These are phyloP conservation scores for Xestia sexstrigata DNA, from an alignment of 2,888 invertebrate species.

Conservation along the genomic window DNA sequence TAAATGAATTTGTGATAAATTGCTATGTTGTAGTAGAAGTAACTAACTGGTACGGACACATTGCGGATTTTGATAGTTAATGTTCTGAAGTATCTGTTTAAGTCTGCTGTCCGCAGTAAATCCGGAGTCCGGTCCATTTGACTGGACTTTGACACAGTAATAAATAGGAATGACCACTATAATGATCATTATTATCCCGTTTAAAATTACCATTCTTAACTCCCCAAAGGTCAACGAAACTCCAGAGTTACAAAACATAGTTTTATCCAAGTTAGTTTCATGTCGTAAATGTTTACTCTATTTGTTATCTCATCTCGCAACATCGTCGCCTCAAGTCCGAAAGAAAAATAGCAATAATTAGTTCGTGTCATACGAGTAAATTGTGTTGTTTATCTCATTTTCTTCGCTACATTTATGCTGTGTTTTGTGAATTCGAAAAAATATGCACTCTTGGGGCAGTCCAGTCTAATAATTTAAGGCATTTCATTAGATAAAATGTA, in stretches of 20 bases:
- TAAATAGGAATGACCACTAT: neutral
- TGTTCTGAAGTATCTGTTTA: neutral
- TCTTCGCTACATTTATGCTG: neutral
- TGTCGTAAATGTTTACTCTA: conserved; percentile 2
- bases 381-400: conserved; percentile 39
- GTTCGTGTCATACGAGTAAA: conserved; percentile 36
- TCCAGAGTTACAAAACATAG: neutral
- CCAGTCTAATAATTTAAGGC: conserved; percentile 1
- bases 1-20: neutral
- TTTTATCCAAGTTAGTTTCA: neutral
- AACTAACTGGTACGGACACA: neutral
- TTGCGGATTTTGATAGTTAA: neutral
- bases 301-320: neutral
- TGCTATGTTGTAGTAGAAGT: neutral
- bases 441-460: neutral
- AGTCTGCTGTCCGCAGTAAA: neutral
- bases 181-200: neutral
- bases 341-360: conserved; percentile 42
- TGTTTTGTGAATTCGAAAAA: conserved; percentile 11
- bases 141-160: neutral
- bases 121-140: neutral
- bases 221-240: neutral
- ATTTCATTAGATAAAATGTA: conserved; percentile 28
- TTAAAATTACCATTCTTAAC: neutral
- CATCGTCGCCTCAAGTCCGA: conserved; percentile 19